Conservation (phyloP, 2,113 vertebrate species). For the Parus major region DNA sequence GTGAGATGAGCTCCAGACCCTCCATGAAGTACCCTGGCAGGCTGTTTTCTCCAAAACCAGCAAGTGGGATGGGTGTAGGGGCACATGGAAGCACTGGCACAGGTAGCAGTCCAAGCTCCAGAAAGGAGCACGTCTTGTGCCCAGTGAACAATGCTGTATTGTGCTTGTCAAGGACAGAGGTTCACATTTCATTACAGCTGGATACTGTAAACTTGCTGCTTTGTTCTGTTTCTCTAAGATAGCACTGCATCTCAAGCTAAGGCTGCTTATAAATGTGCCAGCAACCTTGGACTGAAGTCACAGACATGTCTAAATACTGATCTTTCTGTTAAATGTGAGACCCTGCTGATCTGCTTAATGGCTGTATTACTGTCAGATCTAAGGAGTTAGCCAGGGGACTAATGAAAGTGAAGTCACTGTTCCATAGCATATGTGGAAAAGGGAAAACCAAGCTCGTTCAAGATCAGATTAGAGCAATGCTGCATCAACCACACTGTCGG, state of each 20-base stretch:
- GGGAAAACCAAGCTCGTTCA: background rate
- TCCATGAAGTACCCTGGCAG: background rate
- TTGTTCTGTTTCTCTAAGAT: background rate
- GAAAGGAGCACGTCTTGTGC: background rate
- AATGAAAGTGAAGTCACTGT: background rate
- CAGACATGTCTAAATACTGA: background rate
- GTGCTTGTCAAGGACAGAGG: background rate
- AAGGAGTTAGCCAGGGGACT: background rate
- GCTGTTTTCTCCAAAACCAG: background rate
- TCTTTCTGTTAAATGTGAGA: background rate
- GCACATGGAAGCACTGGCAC: background rate
- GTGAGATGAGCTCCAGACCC: background rate
- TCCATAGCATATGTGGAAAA: background rate
- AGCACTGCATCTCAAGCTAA: background rate
- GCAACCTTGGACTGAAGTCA: background rate
- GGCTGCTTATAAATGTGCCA: background rate
- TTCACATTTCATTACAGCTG: background rate
- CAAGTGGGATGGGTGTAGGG: rapidly evolving
- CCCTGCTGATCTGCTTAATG: background rate
- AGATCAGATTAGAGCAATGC: background rate
- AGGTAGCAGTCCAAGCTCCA: background rate
- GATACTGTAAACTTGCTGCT: background rate
- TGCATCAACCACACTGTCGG: background rate
- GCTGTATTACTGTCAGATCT: background rate
- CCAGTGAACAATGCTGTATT: background rate